Evolutionary conservation across 2,888 invertebrate genomes (phyloP).

Genomic region (Ptycholaimellus sp.): DNA sequence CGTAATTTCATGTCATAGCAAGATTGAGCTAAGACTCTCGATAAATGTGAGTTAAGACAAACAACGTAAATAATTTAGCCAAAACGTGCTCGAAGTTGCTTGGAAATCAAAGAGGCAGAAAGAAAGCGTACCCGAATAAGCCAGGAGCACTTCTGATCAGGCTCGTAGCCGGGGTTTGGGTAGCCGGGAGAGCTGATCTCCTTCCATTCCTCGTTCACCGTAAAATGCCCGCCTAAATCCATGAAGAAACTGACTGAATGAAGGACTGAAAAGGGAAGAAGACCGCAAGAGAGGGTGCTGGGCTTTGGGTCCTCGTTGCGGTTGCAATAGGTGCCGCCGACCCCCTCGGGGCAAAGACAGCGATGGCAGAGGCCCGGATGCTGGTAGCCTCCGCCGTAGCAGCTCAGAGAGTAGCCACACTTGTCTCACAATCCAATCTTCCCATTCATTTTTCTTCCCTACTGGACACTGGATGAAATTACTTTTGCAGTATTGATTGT

Average conservation of each 20-base stretch:
- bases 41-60: too few species aligned
- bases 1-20: too few species aligned
- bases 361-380: conserved; percentile 13
- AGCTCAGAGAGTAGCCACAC: conserved; percentile 5
- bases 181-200: conserved; percentile 11
- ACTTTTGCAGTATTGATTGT: conserved; percentile 21
- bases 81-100: too few species aligned
- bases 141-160: conserved; percentile 20
- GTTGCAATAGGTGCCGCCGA: conserved; percentile 16
- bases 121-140: conserved; percentile 5
- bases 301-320: conserved; percentile 14
- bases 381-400: conserved; percentile 20
- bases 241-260: too few species aligned
- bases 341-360: conserved; percentile 21
- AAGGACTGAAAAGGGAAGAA: too few species aligned
- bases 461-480: background rate
- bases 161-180: conserved; percentile 13
- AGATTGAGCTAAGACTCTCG: too few species aligned
- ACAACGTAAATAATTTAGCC: background rate
- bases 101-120: background rate
- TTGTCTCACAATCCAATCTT: conserved; percentile 11
- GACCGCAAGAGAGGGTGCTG: conserved; percentile 9
- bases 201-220: conserved; percentile 9
- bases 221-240: too few species aligned
- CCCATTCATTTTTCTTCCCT: conserved; percentile 3